A percentile compares a stretch with the other conserved stretches of the same genome.
phyloP scores from a whole-genome alignment of 2,113 vertebrate species.

The Thymallus thymallus region DNA sequence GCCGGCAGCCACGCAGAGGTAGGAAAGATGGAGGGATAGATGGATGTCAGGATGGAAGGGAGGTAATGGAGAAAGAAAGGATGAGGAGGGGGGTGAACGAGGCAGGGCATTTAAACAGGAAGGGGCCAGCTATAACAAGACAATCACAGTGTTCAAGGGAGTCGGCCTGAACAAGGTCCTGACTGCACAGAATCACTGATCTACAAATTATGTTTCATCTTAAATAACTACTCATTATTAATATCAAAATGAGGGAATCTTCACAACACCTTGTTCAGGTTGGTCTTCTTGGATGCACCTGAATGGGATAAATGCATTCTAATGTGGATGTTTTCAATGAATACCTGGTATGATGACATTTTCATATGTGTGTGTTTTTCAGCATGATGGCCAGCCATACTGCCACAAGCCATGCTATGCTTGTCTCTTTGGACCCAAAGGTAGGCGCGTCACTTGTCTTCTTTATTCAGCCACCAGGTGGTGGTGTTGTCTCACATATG shows the following conservation, averaged over 20 bases:
- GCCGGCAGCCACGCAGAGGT: conserved; percentile 95
- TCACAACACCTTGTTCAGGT: too few relatives aligned
- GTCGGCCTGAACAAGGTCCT: not conserved
- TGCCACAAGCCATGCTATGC: conserved; percentile 98
- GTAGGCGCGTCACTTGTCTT: conserved; percentile 61
- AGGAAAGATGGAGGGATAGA: conserved; percentile 11
- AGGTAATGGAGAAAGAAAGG: not conserved
- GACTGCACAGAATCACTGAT: too few relatives aligned
- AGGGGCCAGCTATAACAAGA: not conserved
- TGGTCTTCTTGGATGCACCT: too few relatives aligned
- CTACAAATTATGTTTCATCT: too few relatives aligned
- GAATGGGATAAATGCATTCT: too few relatives aligned
- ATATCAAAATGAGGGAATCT: too few relatives aligned
- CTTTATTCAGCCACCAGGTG: conserved; percentile 61
- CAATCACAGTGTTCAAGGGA: not conserved
- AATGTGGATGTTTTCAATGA: not conserved
- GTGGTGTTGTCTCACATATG: conserved; percentile 56
- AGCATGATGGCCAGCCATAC: conserved; percentile 94
- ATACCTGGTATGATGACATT: not conserved
- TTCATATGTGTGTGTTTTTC: conserved; percentile 15
- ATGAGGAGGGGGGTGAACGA: not conserved
- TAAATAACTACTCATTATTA: too few relatives aligned
- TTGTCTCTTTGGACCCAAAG: conserved; percentile 91
- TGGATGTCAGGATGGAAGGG: fast-evolving
- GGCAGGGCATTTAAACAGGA: too few relatives aligned